These are phyloP conservation scores for Autographa gamma DNA, from an alignment of 2,888 invertebrate species.

Conservation along the genomic window DNA sequence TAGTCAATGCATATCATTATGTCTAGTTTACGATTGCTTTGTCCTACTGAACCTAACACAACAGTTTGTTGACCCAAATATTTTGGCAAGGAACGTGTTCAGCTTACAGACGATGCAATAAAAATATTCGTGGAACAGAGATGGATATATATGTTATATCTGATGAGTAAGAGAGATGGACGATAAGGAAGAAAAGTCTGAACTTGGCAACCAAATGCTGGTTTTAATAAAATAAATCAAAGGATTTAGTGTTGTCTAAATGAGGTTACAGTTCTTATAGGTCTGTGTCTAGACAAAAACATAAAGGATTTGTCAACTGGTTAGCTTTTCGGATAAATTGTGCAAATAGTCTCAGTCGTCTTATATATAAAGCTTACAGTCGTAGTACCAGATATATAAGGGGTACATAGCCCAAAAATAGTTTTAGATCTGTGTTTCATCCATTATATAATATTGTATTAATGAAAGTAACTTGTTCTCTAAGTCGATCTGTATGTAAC, in stretches of 20 bases:
- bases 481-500: no score
- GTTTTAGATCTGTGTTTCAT: no score
- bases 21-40: constrained; percentile 15
- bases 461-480: no score
- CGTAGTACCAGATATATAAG: no score
- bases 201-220: not conserved
- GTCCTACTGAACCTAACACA: constrained; percentile 29
- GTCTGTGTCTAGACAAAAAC: no score
- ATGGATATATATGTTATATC: constrained; percentile 11
- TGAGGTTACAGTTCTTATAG: no score
- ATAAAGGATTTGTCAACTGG: not conserved
- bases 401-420: no score
- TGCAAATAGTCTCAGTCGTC: no score
- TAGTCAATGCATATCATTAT: not conserved
- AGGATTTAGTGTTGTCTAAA: not conserved
- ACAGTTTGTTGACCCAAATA: constrained; percentile 57
- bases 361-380: no score
- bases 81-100: constrained; percentile 57
- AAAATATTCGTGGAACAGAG: constrained; percentile 43
- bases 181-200: not conserved
- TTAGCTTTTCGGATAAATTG: not conserved
- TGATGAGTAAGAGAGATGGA: constrained; percentile 18
- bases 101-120: constrained; percentile 43
- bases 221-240: not conserved
- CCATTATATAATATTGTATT: no score